A percentile compares a stretch with the other conserved stretches of the same genome.
These are phyloP conservation scores for Agrotis exclamationis DNA, from an alignment of 2,888 invertebrate species.

Conservation along the genomic window DNA sequence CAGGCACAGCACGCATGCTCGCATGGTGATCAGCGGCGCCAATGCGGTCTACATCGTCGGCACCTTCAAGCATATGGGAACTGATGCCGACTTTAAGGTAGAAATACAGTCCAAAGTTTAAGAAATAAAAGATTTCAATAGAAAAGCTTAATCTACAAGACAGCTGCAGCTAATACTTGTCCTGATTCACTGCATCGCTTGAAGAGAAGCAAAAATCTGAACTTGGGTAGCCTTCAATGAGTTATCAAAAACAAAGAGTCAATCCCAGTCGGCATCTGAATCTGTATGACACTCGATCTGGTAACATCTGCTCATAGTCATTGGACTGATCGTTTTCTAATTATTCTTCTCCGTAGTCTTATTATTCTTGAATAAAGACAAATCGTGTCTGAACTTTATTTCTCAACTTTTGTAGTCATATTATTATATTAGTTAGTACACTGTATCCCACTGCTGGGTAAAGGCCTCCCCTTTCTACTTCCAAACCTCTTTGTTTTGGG, in stretches of 20 bases:
- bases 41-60: constrained; percentile 95
- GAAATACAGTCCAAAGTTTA: not conserved
- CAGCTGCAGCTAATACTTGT: too few species aligned
- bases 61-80: constrained; percentile 93
- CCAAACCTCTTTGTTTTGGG: too few species aligned
- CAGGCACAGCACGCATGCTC: constrained; percentile 94
- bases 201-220: not conserved
- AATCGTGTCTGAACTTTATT: too few species aligned
- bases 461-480: too few species aligned
- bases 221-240: not conserved
- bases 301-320: not conserved
- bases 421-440: too few species aligned
- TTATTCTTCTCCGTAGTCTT: too few species aligned
- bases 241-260: not conserved
- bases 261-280: not conserved
- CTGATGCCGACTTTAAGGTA: constrained; percentile 95
- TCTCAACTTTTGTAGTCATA: too few species aligned
- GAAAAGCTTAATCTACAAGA: not conserved
- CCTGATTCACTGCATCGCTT: too few species aligned
- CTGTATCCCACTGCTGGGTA: too few species aligned
- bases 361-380: too few species aligned
- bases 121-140: not conserved
- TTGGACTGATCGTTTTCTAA: too few species aligned
- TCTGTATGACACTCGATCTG: not conserved
- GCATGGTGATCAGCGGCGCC: constrained; percentile 95